These are phyloP conservation scores for Portevinia maculata DNA, from an alignment of 2,888 invertebrate species.

Conservation along the genomic window DNA sequence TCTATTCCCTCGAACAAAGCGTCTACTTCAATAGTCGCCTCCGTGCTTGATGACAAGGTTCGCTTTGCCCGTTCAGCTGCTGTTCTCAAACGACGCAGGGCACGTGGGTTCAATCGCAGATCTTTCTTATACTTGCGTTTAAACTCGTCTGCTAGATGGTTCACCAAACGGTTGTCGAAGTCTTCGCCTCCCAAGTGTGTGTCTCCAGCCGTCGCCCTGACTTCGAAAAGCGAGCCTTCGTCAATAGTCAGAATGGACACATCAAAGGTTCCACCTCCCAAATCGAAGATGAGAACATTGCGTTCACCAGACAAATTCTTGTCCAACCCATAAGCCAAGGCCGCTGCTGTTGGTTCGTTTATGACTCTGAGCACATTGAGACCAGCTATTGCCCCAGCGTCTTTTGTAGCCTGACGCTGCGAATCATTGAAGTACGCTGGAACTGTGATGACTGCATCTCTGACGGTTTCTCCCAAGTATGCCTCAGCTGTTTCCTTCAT, in stretches of 20 bases:
- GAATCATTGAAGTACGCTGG: too few species aligned
- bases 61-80: constrained; percentile 89
- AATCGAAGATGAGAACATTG: constrained; percentile 87
- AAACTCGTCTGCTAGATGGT: constrained; percentile 85
- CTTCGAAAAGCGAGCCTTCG: too few species aligned
- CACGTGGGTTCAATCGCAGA: constrained; percentile 85
- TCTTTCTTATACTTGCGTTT: constrained; percentile 87
- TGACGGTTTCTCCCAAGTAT: too few species aligned
- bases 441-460: too few species aligned
- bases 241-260: constrained; percentile 84
- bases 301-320: constrained; percentile 87
- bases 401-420: too few species aligned
- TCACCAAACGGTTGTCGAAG: constrained; percentile 83
- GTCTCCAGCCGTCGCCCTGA: too few species aligned
- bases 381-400: constrained; percentile 88
- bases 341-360: constrained; percentile 91
- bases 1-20: constrained; percentile 88
- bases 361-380: constrained; percentile 92
- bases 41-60: constrained; percentile 88
- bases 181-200: too few species aligned
- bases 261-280: constrained; percentile 86
- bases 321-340: constrained; percentile 88
- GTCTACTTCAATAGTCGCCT: constrained; percentile 88
- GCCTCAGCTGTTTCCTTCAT: too few species aligned
- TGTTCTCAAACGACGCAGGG: constrained; percentile 87